Base-by-base conservation (phyloP, 2,113 vertebrate genomes). In the Macheiramphus alcinus region DNA sequence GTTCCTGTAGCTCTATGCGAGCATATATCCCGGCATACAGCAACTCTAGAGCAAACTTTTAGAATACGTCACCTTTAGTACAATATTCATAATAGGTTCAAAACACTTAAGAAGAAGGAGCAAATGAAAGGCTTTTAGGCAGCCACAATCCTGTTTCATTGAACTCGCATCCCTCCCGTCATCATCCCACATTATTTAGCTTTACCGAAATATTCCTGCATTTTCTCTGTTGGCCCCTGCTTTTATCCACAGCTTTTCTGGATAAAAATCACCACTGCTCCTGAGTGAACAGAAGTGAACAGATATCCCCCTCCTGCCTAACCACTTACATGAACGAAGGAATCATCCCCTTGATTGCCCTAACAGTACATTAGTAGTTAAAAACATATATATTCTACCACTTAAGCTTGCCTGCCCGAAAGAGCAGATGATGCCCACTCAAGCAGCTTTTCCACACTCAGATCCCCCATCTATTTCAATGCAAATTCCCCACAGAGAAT, bases 371-470 rank as follows among this genome's bases (percentile, higher is more conserved):
- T 88, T 50, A 97, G 88, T 86, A 80, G 27, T 86, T 70, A 86
- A 56, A 75, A 31, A 81, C 3, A 73, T 16, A 85, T 13, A 83
- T 42, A 87, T 63, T 55, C 59, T 27, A 58, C 63, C 78, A 90
- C 63, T 93, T 85, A 78, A 74, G 58, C 67, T 66, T 59, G 56
- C 1, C 16, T 91, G 86, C n/a, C 84, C 53, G 63, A 14, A 90
- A 76, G 36, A 84, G 80, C 96, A 97, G 86, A 93, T 83, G 92
- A 95, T 96, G 86, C 68, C 85, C 84, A 80, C 81, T 95, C 71
- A 17, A 82, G 67, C 58, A 82, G 89, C 74, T 81, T 87, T 75
- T 34, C 90, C 18, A 8, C 48, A 21, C 80, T 80, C 62, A 15
- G 87, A 75, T 82, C 36, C 52, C 78, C 59, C 71, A 84, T 48